A percentile compares a stretch with the other conserved stretches of the same genome.
phyloP scores from a whole-genome alignment of 2,113 vertebrate genomes.

The Sphaerodactylus townsendi region DNA sequence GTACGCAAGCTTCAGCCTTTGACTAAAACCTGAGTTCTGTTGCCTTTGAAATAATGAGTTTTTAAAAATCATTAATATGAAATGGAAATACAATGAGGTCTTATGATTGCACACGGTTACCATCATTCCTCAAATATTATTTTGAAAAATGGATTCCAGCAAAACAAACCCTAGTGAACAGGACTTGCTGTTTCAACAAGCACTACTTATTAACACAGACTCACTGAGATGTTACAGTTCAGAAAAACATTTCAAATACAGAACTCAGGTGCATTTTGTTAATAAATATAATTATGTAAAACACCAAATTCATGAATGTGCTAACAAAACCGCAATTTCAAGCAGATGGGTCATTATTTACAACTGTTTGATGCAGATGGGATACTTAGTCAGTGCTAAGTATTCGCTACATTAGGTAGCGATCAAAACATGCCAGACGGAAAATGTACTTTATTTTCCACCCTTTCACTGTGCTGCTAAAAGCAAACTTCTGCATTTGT shows the following conservation, averaged over 20 bases:
- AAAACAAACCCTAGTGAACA: conserved; percentile 15
- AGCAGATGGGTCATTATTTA: conserved; percentile 71
- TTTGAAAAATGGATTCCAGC: conserved; percentile 24
- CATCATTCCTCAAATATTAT: conserved; percentile 15
- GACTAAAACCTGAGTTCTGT: accelerated
- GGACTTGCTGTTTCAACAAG: conserved; percentile 30
- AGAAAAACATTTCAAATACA: conserved; percentile 37
- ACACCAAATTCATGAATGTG: conserved; percentile 50
- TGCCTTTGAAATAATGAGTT: neutral
- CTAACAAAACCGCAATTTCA: conserved; percentile 62
- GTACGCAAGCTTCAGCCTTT: neutral
- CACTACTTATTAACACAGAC: conserved; percentile 15
- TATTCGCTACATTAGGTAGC: conserved; percentile 58
- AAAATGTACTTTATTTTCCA: conserved; percentile 49
- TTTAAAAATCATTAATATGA: conserved; percentile 7
- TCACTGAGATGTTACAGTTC: conserved; percentile 17
- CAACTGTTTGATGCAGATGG: conserved; percentile 68
- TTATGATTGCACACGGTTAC: conserved; percentile 26
- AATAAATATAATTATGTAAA: conserved; percentile 68
- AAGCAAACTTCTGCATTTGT: conserved; percentile 28
- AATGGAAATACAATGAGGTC: conserved; percentile 12
- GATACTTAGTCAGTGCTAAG: conserved; percentile 58
- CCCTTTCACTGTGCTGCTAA: neutral
- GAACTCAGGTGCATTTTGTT: conserved; percentile 55
- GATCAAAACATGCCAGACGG: conserved; percentile 56